phyloP scores from a whole-genome alignment of 2,113 vertebrate genomes.

The Serinus canaria region DNA sequence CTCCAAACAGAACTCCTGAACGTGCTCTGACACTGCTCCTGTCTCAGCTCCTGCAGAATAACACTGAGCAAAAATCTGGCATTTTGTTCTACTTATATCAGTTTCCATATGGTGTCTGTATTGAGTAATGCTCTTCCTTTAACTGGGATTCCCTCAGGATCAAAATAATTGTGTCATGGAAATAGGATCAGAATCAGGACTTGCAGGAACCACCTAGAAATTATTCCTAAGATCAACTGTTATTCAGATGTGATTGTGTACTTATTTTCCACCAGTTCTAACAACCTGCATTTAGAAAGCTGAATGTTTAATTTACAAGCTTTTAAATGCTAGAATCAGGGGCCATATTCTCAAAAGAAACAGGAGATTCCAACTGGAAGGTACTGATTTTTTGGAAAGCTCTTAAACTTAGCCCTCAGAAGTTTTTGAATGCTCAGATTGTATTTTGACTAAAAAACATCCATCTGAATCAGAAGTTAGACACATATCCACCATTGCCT shows the following conservation, averaged over 20 bases:
- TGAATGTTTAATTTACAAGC: background rate
- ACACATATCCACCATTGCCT: background rate
- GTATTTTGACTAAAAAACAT: background rate
- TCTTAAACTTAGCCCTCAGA: background rate
- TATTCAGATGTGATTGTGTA: background rate
- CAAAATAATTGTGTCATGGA: background rate
- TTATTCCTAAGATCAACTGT: background rate
- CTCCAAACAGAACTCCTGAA: background rate
- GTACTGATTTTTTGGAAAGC: background rate
- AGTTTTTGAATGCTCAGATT: fast-evolving
- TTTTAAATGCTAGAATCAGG: background rate
- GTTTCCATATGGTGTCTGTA: background rate
- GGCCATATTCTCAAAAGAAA: background rate
- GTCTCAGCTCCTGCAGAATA: background rate
- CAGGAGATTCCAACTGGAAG: background rate
- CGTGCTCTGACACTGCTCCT: background rate
- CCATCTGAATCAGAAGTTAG: background rate
- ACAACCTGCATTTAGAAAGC: background rate
- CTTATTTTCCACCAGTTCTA: background rate
- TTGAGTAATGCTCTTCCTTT: background rate
- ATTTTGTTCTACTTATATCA: background rate
- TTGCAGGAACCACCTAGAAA: background rate
- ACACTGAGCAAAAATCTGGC: background rate
- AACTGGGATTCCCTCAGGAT: background rate
- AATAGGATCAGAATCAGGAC: background rate